A percentile compares a stretch with the other conserved stretches of the same genome.
These are phyloP conservation scores for Allygus modestus DNA, from an alignment of 2,888 invertebrate genomes.

Conservation along the genomic window DNA sequence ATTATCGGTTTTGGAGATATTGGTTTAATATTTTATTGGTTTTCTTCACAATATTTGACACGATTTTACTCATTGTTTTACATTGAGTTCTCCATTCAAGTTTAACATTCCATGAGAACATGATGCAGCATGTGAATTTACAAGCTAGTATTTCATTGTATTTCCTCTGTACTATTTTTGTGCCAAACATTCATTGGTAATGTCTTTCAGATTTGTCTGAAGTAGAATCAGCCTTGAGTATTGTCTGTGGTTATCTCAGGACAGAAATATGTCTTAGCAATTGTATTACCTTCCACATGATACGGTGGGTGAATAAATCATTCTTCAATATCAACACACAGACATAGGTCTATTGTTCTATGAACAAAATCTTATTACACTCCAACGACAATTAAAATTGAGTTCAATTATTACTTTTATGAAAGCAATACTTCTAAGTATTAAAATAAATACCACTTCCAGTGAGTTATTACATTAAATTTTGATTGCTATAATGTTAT, in stretches of 20 bases:
- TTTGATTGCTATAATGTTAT: no score
- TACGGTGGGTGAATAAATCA: no score
- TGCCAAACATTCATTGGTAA: conserved; percentile 47
- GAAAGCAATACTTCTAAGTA: no score
- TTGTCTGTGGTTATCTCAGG: neutral
- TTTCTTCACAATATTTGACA: neutral
- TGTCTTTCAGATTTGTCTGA: conserved; percentile 36
- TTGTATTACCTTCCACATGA: no score
- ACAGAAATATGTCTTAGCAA: neutral
- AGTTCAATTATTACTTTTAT: no score
- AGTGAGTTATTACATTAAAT: no score
- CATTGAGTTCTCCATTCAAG: neutral
- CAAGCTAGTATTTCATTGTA: neutral
- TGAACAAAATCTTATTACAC: no score
- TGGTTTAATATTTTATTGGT: no score
- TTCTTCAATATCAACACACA: no score
- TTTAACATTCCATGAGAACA: neutral
- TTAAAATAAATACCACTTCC: no score
- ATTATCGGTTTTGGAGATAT: neutral
- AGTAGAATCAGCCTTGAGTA: neutral
- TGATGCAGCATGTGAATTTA: conserved; percentile 14
- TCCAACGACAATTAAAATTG: no score
- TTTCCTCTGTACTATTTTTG: conserved; percentile 22
- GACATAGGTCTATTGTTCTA: no score
- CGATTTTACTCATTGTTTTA: neutral